A percentile compares a stretch with the other conserved stretches of the same genome.
phyloP scores from a whole-genome alignment of 2,888 invertebrate genomes.

The Toxonevra muliebris region DNA sequence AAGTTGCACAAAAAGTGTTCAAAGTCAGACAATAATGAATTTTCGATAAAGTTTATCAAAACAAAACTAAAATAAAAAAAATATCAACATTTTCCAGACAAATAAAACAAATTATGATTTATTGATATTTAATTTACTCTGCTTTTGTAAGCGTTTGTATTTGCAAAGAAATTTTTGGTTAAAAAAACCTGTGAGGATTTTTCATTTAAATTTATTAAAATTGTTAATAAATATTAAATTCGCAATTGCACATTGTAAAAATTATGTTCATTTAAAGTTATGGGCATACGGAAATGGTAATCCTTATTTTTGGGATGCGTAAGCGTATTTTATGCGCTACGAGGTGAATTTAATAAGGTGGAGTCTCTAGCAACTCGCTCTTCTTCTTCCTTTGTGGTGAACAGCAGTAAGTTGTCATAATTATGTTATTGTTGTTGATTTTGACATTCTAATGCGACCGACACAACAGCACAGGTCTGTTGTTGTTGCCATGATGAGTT shows the following conservation, averaged over 20 bases:
- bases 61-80: neutral
- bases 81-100: conserved; percentile 34
- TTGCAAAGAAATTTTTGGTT: neutral
- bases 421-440: too few relatives aligned
- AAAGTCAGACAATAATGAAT: conserved; percentile 56
- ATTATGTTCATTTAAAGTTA: conserved; percentile 51
- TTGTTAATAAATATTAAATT: conserved; percentile 56
- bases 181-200: neutral
- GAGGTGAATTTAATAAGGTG: too few relatives aligned
- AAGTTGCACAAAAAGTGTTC: conserved; percentile 21
- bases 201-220: conserved; percentile 9
- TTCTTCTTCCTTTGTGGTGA: too few relatives aligned
- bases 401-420: too few relatives aligned
- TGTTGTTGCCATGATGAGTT: too few relatives aligned
- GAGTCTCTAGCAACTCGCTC: too few relatives aligned
- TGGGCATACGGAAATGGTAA: too few relatives aligned
- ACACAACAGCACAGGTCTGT: too few relatives aligned
- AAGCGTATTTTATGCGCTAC: too few relatives aligned
- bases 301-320: too few relatives aligned
- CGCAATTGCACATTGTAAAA: conserved; percentile 38
- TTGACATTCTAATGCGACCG: too few relatives aligned
- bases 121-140: conserved; percentile 58
- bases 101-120: conserved; percentile 56
- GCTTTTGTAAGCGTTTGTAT: neutral
- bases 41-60: conserved; percentile 53